These are phyloP conservation scores for Dorcus parallelipipedus DNA, from an alignment of 2,888 invertebrate genomes.

Conservation along the genomic window DNA sequence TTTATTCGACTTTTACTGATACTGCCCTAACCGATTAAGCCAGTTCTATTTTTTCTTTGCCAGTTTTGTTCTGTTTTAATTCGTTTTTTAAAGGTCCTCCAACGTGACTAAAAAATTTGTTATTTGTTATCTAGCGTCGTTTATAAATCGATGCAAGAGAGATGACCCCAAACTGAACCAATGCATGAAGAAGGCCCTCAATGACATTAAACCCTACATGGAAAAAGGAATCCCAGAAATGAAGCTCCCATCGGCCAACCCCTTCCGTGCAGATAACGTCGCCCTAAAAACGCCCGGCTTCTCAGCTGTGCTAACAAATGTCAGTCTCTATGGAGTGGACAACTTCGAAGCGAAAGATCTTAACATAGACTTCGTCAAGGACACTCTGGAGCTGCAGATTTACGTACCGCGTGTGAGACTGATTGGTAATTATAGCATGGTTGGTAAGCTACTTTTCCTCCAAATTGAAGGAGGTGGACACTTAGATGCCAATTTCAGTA, in stretches of 20 bases:
- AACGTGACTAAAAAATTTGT: neutral
- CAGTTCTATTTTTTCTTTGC: no score
- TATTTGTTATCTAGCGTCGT: slow-evolving; percentile 38
- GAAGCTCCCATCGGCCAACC: slow-evolving; percentile 48
- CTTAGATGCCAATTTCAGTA: slow-evolving; percentile 51
- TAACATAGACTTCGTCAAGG: slow-evolving; percentile 43
- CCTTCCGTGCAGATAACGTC: slow-evolving; percentile 45
- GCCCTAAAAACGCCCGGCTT: slow-evolving; percentile 32
- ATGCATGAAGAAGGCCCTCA: slow-evolving; percentile 46
- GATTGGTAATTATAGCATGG: slow-evolving; percentile 44
- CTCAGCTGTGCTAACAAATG: neutral
- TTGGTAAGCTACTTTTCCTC: slow-evolving; percentile 49
- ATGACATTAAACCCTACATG: slow-evolving; percentile 43
- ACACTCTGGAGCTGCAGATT: slow-evolving; percentile 39
- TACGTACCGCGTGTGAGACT: slow-evolving; percentile 41
- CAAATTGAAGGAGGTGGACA: slow-evolving; percentile 48
- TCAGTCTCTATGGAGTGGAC: slow-evolving; percentile 51
- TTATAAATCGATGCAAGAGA: slow-evolving; percentile 46
- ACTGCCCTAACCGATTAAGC: no score
- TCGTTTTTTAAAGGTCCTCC: neutral
- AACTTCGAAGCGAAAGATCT: slow-evolving; percentile 41
- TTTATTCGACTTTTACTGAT: no score
- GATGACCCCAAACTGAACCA: slow-evolving; percentile 48
- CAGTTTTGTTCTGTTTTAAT: no score
- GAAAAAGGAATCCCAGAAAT: slow-evolving; percentile 47